Conservation (phyloP, 2,113 vertebrate species). For the Lophotis ruficrista region DNA sequence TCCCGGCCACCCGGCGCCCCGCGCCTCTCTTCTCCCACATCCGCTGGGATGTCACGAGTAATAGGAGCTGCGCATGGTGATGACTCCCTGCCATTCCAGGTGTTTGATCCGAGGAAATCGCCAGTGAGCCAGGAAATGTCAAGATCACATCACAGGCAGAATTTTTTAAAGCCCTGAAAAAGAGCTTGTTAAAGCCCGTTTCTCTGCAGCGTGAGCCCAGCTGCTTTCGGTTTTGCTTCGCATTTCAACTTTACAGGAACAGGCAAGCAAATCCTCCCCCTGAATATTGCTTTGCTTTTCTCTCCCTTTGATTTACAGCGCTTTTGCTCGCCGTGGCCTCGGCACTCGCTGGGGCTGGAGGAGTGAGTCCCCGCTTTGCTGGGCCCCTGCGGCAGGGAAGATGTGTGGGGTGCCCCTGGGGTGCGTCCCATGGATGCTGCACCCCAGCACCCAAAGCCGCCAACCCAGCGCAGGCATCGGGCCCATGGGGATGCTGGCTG, state of each 20-base stretch:
- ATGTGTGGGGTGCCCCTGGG: not conserved
- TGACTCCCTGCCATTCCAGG: not conserved
- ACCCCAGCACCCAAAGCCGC: not conserved
- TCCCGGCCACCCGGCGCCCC: rapidly evolving
- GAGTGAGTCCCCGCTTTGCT: rapidly evolving
- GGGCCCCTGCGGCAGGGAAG: not conserved
- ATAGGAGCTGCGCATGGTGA: not conserved
- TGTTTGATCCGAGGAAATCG: constrained; percentile 26
- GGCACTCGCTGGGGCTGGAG: not conserved
- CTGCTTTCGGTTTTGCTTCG: not conserved
- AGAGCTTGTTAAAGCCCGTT: not conserved
- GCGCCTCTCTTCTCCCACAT: not conserved
- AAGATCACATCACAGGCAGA: constrained; percentile 21
- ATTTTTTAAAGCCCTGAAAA: constrained; percentile 21
- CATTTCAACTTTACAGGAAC: not conserved
- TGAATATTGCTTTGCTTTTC: not conserved
- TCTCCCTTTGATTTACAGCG: not conserved
- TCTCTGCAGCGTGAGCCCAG: not conserved
- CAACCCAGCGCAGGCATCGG: rapidly evolving
- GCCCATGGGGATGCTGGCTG: not conserved
- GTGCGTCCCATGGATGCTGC: rapidly evolving
- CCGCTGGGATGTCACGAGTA: rapidly evolving
- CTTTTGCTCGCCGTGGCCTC: not conserved
- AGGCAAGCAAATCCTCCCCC: not conserved
- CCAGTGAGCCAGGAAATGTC: constrained; percentile 50